These are phyloP conservation scores for Coccyzus lansbergi DNA, from an alignment of 2,797 vertebrate genomes.

Conservation along the genomic window DNA sequence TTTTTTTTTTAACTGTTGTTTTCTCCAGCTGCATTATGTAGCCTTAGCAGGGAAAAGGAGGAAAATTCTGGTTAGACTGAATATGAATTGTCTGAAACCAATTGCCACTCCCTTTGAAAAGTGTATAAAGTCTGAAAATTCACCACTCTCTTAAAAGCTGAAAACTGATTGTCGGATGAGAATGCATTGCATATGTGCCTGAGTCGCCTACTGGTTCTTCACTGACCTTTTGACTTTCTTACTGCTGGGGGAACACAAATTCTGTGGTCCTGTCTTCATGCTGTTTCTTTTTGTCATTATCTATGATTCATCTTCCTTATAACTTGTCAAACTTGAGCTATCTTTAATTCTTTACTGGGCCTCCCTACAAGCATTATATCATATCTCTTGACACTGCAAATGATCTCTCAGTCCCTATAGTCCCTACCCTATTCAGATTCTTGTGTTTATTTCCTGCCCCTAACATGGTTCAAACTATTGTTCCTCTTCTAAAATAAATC, in stretches of 20 bases:
- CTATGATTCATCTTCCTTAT: constrained; percentile 33
- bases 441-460: constrained; percentile 5
- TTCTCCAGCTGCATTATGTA: neutral
- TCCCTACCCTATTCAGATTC: neutral
- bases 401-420: constrained; percentile 39
- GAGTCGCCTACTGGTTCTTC: neutral
- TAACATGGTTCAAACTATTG: neutral
- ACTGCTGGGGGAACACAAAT: constrained; percentile 15
- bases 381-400: constrained; percentile 29
- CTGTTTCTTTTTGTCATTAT: constrained; percentile 54
- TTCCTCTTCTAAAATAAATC: constrained; percentile 27
- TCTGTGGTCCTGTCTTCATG: constrained; percentile 8
- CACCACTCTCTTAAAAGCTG: neutral
- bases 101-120: neutral
- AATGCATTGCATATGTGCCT: rapidly evolving
- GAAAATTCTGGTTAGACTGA: neutral
- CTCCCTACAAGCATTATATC: constrained; percentile 37
- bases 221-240: neutral
- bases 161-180: neutral
- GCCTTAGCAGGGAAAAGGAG: neutral
- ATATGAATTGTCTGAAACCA: neutral
- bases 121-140: neutral
- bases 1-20: neutral
- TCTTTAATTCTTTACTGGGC: constrained; percentile 48
- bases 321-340: constrained; percentile 52